These are phyloP conservation scores for Drosophila melanica DNA, from an alignment of 1,140 invertebrate species.

Conservation along the genomic window DNA sequence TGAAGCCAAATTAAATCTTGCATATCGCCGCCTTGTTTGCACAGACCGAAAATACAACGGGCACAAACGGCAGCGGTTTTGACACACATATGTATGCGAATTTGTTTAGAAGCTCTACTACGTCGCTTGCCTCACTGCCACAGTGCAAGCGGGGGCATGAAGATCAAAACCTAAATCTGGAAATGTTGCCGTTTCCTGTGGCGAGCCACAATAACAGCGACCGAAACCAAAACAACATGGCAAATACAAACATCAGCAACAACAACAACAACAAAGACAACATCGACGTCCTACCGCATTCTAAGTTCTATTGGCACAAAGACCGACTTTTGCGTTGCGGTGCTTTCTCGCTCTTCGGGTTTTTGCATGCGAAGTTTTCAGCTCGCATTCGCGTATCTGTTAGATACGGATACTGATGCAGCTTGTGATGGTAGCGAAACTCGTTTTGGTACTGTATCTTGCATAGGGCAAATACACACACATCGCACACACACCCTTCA, in stretches of 20 bases:
- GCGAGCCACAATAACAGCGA: conserved; percentile 33
- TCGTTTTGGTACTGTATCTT: conserved; percentile 54
- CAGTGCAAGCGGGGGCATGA: conserved; percentile 4
- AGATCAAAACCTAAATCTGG: conserved; percentile 28
- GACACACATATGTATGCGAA: conserved; percentile 32
- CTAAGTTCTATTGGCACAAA: conserved; percentile 81
- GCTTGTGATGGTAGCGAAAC: conserved; percentile 51
- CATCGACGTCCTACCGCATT: conserved; percentile 71
- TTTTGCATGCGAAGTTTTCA: conserved; percentile 45
- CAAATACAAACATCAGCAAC: conserved; percentile 32
- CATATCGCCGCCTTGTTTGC: conserved; percentile 66
- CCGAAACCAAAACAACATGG: conserved; percentile 16
- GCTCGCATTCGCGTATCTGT: conserved; percentile 54
- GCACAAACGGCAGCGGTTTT: conserved; percentile 15
- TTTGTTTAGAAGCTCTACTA: conserved; percentile 58
- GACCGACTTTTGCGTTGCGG: conserved; percentile 73
- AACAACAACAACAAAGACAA: conserved; percentile 12
- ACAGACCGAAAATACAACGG: conserved; percentile 12
- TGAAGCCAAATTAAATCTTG: conserved; percentile 69
- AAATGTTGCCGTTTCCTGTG: conserved; percentile 59
- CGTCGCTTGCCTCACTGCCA: neutral
- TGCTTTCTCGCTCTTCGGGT: conserved; percentile 24
- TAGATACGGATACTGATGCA: conserved; percentile 68
- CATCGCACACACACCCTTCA: conserved; percentile 10
- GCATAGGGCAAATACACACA: conserved; percentile 54